Base-by-base conservation (phyloP, 2,888 invertebrate genomes). In the Pilophorus perplexus region DNA sequence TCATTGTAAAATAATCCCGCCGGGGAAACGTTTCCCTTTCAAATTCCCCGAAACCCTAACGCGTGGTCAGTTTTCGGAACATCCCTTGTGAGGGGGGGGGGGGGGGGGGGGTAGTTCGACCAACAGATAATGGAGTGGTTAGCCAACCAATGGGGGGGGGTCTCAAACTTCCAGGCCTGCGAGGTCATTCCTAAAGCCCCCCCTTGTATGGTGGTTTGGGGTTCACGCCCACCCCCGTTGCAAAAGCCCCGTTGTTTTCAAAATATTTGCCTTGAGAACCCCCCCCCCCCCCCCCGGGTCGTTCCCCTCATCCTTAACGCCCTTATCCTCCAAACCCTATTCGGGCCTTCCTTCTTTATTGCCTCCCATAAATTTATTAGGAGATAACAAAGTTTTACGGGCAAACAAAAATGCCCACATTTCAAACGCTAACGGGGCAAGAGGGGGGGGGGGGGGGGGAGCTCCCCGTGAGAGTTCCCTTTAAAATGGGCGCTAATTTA, bases 41-140 rank as follows among this genome's bases (percentile, higher is more conserved):
- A n/a, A n/a, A n/a, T n/a, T n/a, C n/a, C n/a, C n/a, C n/a, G n/a
- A n/a, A n/a, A n/a, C n/a, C n/a, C n/a, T n/a, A n/a, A n/a, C n/a
- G n/a, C n/a, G n/a, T n/a, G n/a, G n/a, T n/a, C n/a, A n/a, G n/a
- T n/a, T n/a, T n/a, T n/a, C n/a, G n/a, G n/a, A n/a, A n/a, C n/a
- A n/a, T n/a, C n/a, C n/a, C n/a, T n/a, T n/a, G n/a, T n/a, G n/a
- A n/a, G n/a, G n/a, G n/a, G n/a, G n/a, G 52, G 52, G 23, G 16
- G 55, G 14, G 55, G 55, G 38, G 22, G 38, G 37, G 20, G 33
- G 33, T 27, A 55, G 55, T 38, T 55, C 12, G 55, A 55, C 55
- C 55, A 55, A 55, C 42, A 38, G 55, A 55, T 55, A 55, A 55
- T 55, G 55, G 55, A 55, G 55, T 55, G 55, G 55, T 55, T 55